Evolutionary conservation across 2,888 invertebrate genomes (phyloP).

Genomic region (Hetaerina titia): DNA sequence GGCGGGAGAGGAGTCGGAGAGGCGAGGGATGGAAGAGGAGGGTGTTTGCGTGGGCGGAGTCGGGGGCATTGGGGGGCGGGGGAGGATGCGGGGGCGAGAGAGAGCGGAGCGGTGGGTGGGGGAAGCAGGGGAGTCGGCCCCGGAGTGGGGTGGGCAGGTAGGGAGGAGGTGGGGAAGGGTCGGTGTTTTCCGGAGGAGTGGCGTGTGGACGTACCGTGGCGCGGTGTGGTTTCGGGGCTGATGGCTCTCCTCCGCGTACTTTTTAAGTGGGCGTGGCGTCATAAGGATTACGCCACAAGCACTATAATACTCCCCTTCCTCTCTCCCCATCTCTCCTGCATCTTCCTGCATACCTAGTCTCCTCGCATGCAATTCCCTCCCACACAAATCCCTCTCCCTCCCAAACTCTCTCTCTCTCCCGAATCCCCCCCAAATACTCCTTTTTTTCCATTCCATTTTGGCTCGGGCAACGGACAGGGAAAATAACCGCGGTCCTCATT

Average conservation of each 20-base stretch:
- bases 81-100: not conserved
- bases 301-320: not conserved
- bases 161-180: not conserved
- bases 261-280: conserved; percentile 45
- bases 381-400: too few species aligned
- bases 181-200: not conserved
- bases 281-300: conserved; percentile 8
- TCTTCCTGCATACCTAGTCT: not conserved
- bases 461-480: too few species aligned
- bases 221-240: conserved; percentile 21
- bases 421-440: not conserved
- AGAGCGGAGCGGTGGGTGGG: not conserved
- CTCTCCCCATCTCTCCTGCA: not conserved
- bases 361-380: not conserved
- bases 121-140: not conserved
- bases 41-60: conserved; percentile 14
- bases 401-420: too few species aligned
- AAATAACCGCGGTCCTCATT: conserved; percentile 42
- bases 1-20: not conserved
- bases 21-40: not conserved
- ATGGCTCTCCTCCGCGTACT: conserved; percentile 3
- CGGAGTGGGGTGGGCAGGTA: not conserved
- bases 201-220: not conserved
- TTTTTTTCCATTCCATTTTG: not conserved
- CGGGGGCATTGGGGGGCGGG: not conserved